Conservation (phyloP, 2,797 vertebrate species). For the Sphaeramia orbicularis region DNA sequence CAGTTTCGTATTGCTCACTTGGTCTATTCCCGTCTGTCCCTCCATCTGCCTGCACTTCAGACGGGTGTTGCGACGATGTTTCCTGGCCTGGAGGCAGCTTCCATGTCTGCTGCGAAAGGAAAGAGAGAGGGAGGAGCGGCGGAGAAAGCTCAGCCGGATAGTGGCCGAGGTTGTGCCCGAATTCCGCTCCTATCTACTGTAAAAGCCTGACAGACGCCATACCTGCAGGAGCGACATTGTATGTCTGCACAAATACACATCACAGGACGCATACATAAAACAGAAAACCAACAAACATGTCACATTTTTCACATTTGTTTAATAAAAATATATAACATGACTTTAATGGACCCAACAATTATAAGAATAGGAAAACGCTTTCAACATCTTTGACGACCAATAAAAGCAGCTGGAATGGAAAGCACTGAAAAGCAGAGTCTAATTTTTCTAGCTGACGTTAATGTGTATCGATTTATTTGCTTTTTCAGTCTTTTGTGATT, state of each 20-base stretch:
- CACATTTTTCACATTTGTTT: slow-evolving; percentile 33
- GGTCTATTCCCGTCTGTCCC: slow-evolving; percentile 48
- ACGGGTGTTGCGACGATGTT: slow-evolving; percentile 73
- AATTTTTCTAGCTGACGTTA: slow-evolving; percentile 24
- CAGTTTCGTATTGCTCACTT: slow-evolving; percentile 58
- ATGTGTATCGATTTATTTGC: slow-evolving; percentile 19
- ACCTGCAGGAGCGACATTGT: slow-evolving; percentile 2
- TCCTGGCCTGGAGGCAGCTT: slow-evolving; percentile 88
- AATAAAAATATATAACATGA: slow-evolving; percentile 48
- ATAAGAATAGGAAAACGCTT: slow-evolving; percentile 5
- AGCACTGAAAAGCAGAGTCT: slow-evolving; percentile 2
- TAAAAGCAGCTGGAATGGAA: slow-evolving; percentile 19
- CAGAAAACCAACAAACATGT: slow-evolving; percentile 3
- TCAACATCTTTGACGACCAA: not conserved
- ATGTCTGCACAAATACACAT: not conserved
- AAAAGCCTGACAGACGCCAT: slow-evolving; percentile 18
- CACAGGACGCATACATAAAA: not conserved
- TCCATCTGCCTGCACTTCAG: slow-evolving; percentile 78
- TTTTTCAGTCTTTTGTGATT: slow-evolving; percentile 19
- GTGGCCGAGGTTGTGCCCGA: slow-evolving; percentile 92
- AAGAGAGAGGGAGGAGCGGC: slow-evolving; percentile 84
- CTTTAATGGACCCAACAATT: slow-evolving; percentile 8
- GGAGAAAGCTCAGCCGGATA: slow-evolving; percentile 87
- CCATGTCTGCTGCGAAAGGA: slow-evolving; percentile 84
- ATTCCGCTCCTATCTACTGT: slow-evolving; percentile 77